These are phyloP conservation scores for Dromiciops gliroides DNA, from an alignment of 2,113 vertebrate genomes.

Conservation along the genomic window DNA sequence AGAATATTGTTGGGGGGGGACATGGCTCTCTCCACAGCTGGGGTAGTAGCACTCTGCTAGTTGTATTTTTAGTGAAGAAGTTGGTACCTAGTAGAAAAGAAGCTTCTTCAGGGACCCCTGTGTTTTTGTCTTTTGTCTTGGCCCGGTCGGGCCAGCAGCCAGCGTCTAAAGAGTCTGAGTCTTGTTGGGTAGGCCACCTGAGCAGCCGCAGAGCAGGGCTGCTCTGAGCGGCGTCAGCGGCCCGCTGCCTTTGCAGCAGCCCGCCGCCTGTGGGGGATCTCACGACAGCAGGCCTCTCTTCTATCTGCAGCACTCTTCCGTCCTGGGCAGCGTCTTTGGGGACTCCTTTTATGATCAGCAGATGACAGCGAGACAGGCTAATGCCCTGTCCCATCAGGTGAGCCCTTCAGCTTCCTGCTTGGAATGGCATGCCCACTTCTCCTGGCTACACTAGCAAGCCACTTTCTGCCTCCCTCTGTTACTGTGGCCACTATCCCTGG, in stretches of 20 bases:
- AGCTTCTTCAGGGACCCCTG: background rate
- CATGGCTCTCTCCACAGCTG: background rate
- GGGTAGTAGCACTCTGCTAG: background rate
- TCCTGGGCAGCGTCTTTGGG: conserved; percentile 95
- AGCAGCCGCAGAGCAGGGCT: background rate
- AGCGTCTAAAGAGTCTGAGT: background rate
- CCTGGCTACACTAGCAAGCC: conserved; percentile 18
- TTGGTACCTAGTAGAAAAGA: background rate
- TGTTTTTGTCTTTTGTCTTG: background rate
- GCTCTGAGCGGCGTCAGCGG: background rate
- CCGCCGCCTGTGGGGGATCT: conserved; percentile 29
- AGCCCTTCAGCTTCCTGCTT: conserved; percentile 64
- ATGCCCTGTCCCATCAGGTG: conserved; percentile 98
- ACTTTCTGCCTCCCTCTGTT: background rate
- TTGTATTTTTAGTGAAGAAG: background rate
- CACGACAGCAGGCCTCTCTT: conserved; percentile 80
- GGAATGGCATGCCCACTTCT: conserved; percentile 30
- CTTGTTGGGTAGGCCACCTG: background rate
- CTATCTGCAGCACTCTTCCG: conserved; percentile 92
- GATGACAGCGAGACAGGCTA: conserved; percentile 95
- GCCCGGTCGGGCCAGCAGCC: background rate
- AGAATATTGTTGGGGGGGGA: background rate
- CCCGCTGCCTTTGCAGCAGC: background rate
- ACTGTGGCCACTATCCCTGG: background rate
- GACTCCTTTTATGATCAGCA: conserved; percentile 99